These are phyloP conservation scores for Stegana nigrithorax DNA, from an alignment of 2,888 invertebrate genomes.

Conservation along the genomic window DNA sequence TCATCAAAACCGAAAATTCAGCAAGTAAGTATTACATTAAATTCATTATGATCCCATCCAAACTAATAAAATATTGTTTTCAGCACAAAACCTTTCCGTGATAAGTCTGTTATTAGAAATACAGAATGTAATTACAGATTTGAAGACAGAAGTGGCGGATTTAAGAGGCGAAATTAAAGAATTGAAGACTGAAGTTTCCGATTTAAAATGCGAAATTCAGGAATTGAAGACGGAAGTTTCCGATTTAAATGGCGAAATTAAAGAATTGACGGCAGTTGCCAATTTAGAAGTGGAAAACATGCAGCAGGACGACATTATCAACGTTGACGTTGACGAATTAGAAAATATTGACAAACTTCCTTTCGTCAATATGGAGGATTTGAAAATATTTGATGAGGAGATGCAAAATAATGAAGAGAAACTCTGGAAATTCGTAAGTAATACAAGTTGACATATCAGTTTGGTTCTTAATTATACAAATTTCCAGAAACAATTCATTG, in stretches of 20 bases:
- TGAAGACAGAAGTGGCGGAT: conserved; percentile 16
- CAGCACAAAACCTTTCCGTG: conserved; percentile 21
- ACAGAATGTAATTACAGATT: conserved; percentile 12
- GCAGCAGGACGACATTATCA: conserved; percentile 7
- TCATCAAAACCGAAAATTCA: too few species aligned
- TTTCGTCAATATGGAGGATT: conserved; percentile 6
- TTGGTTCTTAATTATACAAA: background rate
- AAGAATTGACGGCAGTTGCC: conserved; percentile 23
- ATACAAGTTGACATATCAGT: background rate
- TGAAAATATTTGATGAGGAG: conserved; percentile 12
- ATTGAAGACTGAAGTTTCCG: too few species aligned
- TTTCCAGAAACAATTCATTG: conserved; percentile 24
- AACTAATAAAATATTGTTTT: conserved; percentile 18
- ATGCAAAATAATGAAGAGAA: conserved; percentile 23
- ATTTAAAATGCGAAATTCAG: too few species aligned
- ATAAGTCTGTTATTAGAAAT: conserved; percentile 16
- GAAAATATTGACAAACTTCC: conserved; percentile 20
- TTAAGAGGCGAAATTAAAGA: conserved; percentile 19
- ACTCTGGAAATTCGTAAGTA: conserved; percentile 23
- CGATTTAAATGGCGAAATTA: background rate
- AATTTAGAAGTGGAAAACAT: conserved; percentile 22
- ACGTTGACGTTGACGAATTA: conserved; percentile 2
- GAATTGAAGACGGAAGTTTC: conserved; percentile 9
- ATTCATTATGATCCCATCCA: conserved; percentile 1
- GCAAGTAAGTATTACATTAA: conserved; percentile 19